Conservation (phyloP, 2,888 invertebrate genomes). For the Phania funesta region DNA sequence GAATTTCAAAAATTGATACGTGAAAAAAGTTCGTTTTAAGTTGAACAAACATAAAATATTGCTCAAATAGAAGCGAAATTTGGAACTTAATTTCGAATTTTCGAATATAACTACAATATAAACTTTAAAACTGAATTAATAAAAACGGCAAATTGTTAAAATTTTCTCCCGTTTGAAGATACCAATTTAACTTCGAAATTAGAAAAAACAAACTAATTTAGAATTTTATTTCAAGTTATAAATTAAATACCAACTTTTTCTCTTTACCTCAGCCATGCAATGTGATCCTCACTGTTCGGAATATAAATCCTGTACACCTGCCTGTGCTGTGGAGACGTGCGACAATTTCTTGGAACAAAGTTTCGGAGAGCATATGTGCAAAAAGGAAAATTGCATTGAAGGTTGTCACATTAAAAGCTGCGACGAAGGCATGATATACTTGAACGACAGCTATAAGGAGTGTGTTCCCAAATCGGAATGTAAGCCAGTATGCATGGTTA, state of each 20-base stretch:
- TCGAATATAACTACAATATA: too few species aligned
- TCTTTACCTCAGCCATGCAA: conserved; percentile 86
- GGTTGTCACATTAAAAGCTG: conserved; percentile 90
- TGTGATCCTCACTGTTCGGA: conserved; percentile 90
- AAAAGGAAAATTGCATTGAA: conserved; percentile 89
- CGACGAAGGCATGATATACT: conserved; percentile 86
- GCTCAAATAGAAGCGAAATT: background rate
- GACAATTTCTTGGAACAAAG: conserved; percentile 87
- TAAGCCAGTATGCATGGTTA: conserved; percentile 85
- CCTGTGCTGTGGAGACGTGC: conserved; percentile 92
- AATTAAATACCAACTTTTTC: background rate
- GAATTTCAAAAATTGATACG: too few species aligned
- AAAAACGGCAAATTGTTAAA: too few species aligned
- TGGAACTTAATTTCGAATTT: too few species aligned
- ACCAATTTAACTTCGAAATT: too few species aligned
- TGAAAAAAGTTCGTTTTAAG: too few species aligned
- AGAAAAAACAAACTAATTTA: too few species aligned
- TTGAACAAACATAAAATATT: too few species aligned
- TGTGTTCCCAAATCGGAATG: conserved; percentile 89
- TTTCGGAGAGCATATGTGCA: conserved; percentile 84
- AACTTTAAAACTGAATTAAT: too few species aligned
- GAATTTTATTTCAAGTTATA: too few species aligned
- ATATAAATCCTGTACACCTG: conserved; percentile 90
- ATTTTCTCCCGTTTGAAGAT: too few species aligned
- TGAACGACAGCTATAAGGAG: conserved; percentile 84